Evolutionary conservation across 2,888 invertebrate genomes (phyloP).

Genomic region (Drosophila mimetica): DNA sequence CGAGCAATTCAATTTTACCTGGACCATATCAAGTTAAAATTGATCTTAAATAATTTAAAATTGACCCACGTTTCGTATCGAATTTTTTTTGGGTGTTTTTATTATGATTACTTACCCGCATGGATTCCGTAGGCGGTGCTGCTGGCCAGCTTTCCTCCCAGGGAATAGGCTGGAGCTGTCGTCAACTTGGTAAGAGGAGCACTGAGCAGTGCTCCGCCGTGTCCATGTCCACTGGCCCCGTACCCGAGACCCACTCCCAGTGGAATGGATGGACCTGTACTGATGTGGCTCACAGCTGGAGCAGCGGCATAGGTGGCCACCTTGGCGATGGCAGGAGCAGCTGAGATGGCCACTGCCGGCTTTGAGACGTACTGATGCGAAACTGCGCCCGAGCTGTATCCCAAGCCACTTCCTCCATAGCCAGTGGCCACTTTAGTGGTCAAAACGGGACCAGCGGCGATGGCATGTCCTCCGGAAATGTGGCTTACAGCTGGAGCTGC

Average conservation of each 20-base stretch:
- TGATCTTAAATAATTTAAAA: too few relatives aligned
- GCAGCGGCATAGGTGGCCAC: constrained; percentile 37
- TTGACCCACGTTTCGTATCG: too few relatives aligned
- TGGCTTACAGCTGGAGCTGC: constrained; percentile 59
- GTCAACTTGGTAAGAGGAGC: constrained; percentile 52
- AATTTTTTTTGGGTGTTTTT: too few relatives aligned
- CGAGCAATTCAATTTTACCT: too few relatives aligned
- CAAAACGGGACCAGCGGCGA: background rate
- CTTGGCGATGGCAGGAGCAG: constrained; percentile 57
- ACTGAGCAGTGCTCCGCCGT: constrained; percentile 18
- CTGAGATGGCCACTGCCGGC: constrained; percentile 50
- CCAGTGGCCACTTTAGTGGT: constrained; percentile 34
- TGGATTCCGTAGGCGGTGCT: constrained; percentile 59
- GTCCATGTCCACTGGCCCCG: constrained; percentile 54
- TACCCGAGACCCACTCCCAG: constrained; percentile 60
- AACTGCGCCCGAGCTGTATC: constrained; percentile 46
- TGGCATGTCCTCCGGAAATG: background rate
- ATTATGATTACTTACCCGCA: constrained; percentile 51
- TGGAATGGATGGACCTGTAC: background rate
- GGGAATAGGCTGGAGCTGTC: constrained; percentile 37
- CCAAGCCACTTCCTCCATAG: constrained; percentile 28
- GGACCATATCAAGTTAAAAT: too few relatives aligned
- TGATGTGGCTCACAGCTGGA: background rate
- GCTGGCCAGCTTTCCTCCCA: constrained; percentile 45
- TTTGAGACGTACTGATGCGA: constrained; percentile 73